A percentile compares a stretch with the other conserved stretches of the same genome.
Conservation (phyloP, 2,797 vertebrate species). For the Hemitrygon akajei region DNA sequence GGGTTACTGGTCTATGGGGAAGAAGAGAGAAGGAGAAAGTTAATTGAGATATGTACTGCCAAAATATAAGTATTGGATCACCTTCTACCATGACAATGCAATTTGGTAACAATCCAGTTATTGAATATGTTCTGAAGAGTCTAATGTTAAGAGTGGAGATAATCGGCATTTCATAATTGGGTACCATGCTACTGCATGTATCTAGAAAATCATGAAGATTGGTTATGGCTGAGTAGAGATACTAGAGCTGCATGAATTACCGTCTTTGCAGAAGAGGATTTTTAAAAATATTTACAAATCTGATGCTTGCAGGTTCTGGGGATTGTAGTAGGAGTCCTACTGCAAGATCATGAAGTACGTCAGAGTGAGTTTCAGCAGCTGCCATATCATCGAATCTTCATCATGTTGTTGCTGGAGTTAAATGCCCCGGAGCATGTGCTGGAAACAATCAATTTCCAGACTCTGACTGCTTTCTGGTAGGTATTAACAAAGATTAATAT, state of each 20-base stretch:
- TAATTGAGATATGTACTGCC: neutral
- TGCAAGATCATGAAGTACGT: constrained; percentile 94
- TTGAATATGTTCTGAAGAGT: neutral
- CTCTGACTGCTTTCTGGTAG: constrained; percentile 96
- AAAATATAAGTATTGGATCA: neutral
- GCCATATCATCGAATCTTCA: constrained; percentile 96
- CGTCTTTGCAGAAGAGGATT: neutral
- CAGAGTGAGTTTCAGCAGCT: constrained; percentile 97
- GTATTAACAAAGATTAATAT: constrained; percentile 40
- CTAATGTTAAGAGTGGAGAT: neutral
- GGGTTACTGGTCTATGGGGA: neutral
- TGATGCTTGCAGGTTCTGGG: constrained; percentile 74
- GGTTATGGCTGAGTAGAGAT: neutral
- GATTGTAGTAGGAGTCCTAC: constrained; percentile 92
- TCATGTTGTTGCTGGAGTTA: constrained; percentile 94
- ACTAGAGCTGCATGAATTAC: neutral
- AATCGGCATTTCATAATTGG: neutral
- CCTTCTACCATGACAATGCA: neutral
- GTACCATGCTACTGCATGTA: neutral
- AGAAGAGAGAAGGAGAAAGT: neutral
- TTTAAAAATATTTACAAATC: neutral
- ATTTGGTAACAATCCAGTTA: neutral
- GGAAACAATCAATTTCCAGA: constrained; percentile 99
- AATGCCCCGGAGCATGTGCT: constrained; percentile 96
- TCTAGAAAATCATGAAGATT: neutral